Conservation (phyloP, 2,113 vertebrate genomes). For the Nannospalax galili region DNA sequence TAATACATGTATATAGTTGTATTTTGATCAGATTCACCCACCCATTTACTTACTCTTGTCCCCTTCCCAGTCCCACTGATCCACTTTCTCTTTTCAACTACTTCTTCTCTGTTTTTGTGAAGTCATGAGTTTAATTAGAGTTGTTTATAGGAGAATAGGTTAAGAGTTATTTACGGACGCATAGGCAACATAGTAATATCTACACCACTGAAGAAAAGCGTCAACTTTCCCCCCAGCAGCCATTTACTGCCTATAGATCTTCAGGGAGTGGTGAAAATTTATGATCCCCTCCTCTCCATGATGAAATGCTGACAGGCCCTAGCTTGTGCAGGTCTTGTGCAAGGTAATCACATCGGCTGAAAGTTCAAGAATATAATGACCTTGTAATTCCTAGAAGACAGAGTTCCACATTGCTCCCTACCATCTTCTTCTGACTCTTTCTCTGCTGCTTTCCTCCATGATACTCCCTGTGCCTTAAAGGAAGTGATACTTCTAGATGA, state of each 20-base stretch:
- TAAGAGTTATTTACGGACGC: not conserved
- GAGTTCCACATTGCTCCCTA: no score
- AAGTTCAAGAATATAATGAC: no score
- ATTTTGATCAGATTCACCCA: not conserved
- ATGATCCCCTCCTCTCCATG: no score
- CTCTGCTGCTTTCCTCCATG: no score
- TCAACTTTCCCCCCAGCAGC: not conserved
- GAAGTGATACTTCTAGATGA: not conserved
- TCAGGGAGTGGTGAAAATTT: not conserved
- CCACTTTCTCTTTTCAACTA: not conserved
- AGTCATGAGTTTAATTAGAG: not conserved
- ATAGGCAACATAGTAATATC: not conserved
- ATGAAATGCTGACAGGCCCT: no score
- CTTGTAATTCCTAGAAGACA: no score
- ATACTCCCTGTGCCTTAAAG: no score
- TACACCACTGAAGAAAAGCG: not conserved
- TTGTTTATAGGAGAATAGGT: not conserved
- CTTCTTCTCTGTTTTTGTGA: no score
- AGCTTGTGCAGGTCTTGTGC: no score
- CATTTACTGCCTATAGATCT: not conserved
- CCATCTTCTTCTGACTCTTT: no score
- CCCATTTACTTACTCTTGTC: not conserved
- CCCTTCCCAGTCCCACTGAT: not conserved
- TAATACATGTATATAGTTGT: not conserved
- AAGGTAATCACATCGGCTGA: no score